Evolutionary conservation across 1,140 invertebrate genomes (phyloP).

Genomic region (Solenopsis invicta): DNA sequence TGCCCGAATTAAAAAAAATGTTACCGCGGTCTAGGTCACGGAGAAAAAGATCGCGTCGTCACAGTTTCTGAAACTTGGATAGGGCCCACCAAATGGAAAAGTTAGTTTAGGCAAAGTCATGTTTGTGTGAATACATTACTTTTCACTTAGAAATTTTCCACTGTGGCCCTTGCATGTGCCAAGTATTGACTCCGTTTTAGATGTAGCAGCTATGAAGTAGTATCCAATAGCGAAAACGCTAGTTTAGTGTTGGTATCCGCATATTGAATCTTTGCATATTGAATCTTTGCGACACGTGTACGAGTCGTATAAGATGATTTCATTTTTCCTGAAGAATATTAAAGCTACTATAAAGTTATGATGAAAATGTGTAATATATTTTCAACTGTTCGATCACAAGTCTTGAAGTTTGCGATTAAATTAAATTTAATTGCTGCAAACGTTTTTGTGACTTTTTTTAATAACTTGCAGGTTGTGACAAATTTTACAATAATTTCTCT

Average conservation of each 20-base stretch:
- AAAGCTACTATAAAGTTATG: not conserved
- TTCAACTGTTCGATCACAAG: not conserved
- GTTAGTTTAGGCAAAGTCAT: constrained; percentile 61
- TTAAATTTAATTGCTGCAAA: not conserved
- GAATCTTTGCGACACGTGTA: not conserved
- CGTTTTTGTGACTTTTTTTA: not conserved
- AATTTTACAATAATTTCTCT: not conserved
- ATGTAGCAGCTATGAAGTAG: not conserved
- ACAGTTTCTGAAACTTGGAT: constrained; percentile 41
- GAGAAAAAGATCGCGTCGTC: constrained; percentile 19
- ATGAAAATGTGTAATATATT: not conserved
- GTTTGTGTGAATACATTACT: constrained; percentile 62
- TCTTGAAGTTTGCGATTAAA: not conserved
- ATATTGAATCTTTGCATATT: no score
- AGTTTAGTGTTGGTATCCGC: not conserved
- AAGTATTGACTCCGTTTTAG: constrained; percentile 14
- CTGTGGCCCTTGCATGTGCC: constrained; percentile 2
- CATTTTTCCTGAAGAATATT: not conserved
- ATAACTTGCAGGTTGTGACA: no score
- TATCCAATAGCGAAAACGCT: not conserved
- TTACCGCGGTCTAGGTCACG: constrained; percentile 26
- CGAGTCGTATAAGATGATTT: not conserved
- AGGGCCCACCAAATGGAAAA: constrained; percentile 58
- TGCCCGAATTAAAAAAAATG: constrained; percentile 45
- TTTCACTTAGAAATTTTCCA: constrained; percentile 63